phyloP scores from a whole-genome alignment of 2,113 vertebrate species.

The Varanus salvator region DNA sequence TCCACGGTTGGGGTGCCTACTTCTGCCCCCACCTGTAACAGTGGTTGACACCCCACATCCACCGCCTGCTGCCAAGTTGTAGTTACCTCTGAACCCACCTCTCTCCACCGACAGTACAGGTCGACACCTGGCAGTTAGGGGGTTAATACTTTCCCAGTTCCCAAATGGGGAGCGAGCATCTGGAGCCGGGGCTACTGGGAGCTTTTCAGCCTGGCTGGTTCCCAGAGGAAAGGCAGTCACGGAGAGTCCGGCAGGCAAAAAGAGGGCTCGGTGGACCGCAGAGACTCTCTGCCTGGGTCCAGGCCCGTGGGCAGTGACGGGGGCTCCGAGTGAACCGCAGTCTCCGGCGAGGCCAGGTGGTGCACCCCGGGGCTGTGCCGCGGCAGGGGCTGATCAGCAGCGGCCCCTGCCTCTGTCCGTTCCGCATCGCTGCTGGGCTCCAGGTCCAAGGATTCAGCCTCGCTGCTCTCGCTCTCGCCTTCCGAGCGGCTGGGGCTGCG shows the following conservation, averaged over 20 bases:
- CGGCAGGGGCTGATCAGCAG: slow-evolving; percentile 74
- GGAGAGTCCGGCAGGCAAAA: slow-evolving; percentile 24
- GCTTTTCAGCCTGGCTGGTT: neutral
- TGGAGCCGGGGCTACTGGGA: neutral
- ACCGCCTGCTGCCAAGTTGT: neutral
- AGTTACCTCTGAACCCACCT: neutral
- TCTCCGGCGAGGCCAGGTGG: slow-evolving; percentile 17
- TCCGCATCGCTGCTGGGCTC: slow-evolving; percentile 83
- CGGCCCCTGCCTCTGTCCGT: slow-evolving; percentile 77
- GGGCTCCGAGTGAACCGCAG: slow-evolving; percentile 43
- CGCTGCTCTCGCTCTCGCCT: slow-evolving; percentile 91
- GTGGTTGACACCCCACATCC: neutral
- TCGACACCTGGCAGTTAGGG: neutral
- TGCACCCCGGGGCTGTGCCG: slow-evolving; percentile 63
- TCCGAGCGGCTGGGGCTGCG: slow-evolving; percentile 87
- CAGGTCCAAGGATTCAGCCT: slow-evolving; percentile 89
- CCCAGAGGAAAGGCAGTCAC: neutral
- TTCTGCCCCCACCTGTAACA: neutral
- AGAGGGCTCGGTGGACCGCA: neutral
- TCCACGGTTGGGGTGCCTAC: too few species aligned
- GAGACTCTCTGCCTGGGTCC: neutral
- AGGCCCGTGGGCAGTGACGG: slow-evolving; percentile 28
- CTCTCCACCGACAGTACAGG: neutral
- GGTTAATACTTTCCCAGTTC: neutral
- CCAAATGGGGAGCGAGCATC: neutral